These are phyloP conservation scores for Zeus faber DNA, from an alignment of 2,113 vertebrate genomes.

Conservation along the genomic window DNA sequence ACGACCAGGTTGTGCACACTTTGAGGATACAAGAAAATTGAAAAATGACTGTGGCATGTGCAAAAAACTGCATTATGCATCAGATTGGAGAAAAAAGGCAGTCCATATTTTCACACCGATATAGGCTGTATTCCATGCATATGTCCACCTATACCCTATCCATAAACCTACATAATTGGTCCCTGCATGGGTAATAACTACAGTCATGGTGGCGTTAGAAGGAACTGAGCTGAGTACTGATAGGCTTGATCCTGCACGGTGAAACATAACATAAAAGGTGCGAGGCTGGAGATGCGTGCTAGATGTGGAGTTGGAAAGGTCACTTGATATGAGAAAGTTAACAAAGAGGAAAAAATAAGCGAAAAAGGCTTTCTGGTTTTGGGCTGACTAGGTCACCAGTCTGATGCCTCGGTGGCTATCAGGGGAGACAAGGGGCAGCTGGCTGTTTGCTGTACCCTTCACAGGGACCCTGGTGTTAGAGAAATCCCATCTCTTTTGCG, in stretches of 20 bases:
- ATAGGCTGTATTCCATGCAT: too few relatives aligned
- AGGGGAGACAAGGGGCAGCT: slow-evolving; percentile 46
- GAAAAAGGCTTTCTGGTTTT: slow-evolving; percentile 1
- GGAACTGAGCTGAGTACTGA: too few relatives aligned
- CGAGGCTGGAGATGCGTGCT: slow-evolving; percentile 28
- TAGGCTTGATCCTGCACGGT: too few relatives aligned
- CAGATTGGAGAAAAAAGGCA: too few relatives aligned
- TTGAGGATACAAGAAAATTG: slow-evolving; percentile 38
- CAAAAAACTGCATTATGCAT: too few relatives aligned
- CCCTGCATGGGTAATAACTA: background rate
- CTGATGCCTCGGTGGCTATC: slow-evolving; percentile 11
- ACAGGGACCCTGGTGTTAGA: slow-evolving; percentile 42
- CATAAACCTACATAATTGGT: background rate
- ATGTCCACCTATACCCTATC: too few relatives aligned
- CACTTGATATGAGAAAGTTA: slow-evolving; percentile 19
- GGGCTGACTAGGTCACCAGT: slow-evolving; percentile 31
- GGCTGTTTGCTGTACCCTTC: slow-evolving; percentile 50
- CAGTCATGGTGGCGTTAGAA: background rate
- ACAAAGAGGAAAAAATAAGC: slow-evolving; percentile 22
- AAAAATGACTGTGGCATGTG: too few relatives aligned
- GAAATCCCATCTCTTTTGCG: slow-evolving; percentile 59
- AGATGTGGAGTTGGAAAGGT: slow-evolving; percentile 25
- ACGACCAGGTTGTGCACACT: slow-evolving; percentile 21
- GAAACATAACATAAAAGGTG: background rate
- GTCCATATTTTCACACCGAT: too few relatives aligned